phyloP scores from a whole-genome alignment of 1,140 invertebrate genomes.

The Bicyclus anynana region DNA sequence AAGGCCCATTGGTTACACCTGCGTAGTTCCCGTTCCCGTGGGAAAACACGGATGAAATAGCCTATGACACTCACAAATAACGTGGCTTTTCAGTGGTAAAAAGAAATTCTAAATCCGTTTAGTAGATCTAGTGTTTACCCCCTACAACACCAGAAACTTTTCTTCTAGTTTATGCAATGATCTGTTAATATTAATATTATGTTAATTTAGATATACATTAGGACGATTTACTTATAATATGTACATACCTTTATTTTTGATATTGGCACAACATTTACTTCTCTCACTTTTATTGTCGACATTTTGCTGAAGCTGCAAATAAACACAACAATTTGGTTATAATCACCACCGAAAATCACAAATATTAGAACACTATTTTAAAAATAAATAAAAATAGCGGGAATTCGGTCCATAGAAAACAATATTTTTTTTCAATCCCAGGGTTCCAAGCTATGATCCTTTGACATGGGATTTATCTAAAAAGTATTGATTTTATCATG shows the following conservation, averaged over 20 bases:
- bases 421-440: slow-evolving; percentile 18
- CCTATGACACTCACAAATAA: no score
- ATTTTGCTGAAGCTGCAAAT: slow-evolving; percentile 15
- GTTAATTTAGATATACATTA: neutral
- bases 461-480: neutral
- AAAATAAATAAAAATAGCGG: slow-evolving; percentile 15
- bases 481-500: neutral
- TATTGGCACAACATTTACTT: slow-evolving; percentile 17
- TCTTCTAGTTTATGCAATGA: no score
- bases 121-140: no score
- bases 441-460: neutral
- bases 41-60: no score
- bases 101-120: no score
- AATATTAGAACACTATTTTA: neutral
- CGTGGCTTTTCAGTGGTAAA: no score
- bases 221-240: neutral
- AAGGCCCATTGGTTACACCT: no score
- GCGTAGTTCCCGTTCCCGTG: no score
- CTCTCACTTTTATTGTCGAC: slow-evolving; percentile 9
- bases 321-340: no score
- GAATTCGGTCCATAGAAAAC: slow-evolving; percentile 13
- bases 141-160: no score
- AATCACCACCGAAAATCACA: no score
- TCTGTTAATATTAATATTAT: no score
- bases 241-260: slow-evolving; percentile 15